Percentiles rank a stretch among this genome's conserved stretches.
Conservation (phyloP, 2,888 invertebrate genomes). For the Crematogaster levior region DNA sequence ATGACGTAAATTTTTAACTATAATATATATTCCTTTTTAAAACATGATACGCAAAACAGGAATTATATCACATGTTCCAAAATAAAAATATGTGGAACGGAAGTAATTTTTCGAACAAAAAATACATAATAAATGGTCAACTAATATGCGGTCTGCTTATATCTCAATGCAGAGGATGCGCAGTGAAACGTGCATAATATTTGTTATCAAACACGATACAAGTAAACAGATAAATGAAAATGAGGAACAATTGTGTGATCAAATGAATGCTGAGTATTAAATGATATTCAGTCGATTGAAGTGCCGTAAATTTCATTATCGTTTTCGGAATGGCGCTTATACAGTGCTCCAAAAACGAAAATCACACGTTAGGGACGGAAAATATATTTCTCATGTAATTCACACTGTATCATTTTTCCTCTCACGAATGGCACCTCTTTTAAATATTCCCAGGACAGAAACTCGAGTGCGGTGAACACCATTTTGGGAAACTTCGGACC, state of each 20-base stretch:
- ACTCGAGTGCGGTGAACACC: neutral
- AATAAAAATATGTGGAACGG: neutral
- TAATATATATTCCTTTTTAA: neutral
- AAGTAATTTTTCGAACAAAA: neutral
- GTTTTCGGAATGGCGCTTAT: neutral
- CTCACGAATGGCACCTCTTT: neutral
- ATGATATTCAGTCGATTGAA: conserved; percentile 33
- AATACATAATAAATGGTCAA: conserved; percentile 25
- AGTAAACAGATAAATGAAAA: conserved; percentile 49
- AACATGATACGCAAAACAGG: neutral
- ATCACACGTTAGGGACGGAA: neutral
- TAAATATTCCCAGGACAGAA: conserved; percentile 30
- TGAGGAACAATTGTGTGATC: conserved; percentile 40
- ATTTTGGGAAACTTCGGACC: conserved; percentile 9
- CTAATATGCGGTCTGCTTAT: conserved; percentile 16
- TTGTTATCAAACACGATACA: conserved; percentile 38
- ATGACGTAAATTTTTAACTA: neutral
- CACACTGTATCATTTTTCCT: neutral
- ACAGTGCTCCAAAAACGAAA: neutral
- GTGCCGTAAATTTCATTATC: conserved; percentile 5
- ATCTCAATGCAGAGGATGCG: neutral
- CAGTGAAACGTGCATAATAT: conserved; percentile 12
- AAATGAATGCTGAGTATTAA: neutral
- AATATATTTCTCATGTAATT: conserved; percentile 16
- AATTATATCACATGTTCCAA: neutral